phyloP scores from a whole-genome alignment of 2,888 invertebrate species.

The Thereva nobilitata region DNA sequence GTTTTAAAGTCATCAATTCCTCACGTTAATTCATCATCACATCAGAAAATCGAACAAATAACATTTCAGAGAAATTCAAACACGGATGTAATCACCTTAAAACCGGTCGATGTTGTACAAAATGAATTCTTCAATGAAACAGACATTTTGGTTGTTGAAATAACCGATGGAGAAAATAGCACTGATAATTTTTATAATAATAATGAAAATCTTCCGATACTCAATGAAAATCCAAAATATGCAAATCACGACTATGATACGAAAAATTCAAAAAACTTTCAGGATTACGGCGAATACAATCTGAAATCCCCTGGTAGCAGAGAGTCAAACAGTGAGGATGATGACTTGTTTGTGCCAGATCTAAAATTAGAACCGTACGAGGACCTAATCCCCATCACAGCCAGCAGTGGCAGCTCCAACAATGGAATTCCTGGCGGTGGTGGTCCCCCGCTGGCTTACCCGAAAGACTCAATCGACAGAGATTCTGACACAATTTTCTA shows the following conservation, averaged over 20 bases:
- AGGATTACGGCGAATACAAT: slow-evolving; percentile 32
- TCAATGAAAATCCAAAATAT: slow-evolving; percentile 36
- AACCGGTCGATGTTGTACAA: neutral
- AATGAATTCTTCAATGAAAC: slow-evolving; percentile 44
- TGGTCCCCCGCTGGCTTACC: too few species aligned
- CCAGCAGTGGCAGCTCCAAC: neutral
- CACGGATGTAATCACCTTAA: neutral
- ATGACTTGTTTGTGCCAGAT: slow-evolving; percentile 54
- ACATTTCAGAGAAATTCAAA: neutral
- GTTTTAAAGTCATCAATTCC: too few species aligned
- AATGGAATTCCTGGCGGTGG: too few species aligned
- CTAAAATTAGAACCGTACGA: slow-evolving; percentile 41
- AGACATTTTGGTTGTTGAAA: slow-evolving; percentile 56
- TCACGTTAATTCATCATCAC: too few species aligned
- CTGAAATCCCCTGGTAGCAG: slow-evolving; percentile 12
- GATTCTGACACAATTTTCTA: slow-evolving; percentile 59
- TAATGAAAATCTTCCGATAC: slow-evolving; percentile 7
- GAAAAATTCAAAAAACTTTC: slow-evolving; percentile 11
- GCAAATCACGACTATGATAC: slow-evolving; percentile 41
- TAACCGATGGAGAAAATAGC: slow-evolving; percentile 50
- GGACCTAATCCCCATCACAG: slow-evolving; percentile 28
- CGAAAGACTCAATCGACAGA: slow-evolving; percentile 47
- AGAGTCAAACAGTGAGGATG: slow-evolving; percentile 40
- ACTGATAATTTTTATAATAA: slow-evolving; percentile 46
- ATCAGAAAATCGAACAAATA: too few species aligned